These are phyloP conservation scores for Druceiella hillmani DNA, from an alignment of 2,888 invertebrate species.

Conservation along the genomic window DNA sequence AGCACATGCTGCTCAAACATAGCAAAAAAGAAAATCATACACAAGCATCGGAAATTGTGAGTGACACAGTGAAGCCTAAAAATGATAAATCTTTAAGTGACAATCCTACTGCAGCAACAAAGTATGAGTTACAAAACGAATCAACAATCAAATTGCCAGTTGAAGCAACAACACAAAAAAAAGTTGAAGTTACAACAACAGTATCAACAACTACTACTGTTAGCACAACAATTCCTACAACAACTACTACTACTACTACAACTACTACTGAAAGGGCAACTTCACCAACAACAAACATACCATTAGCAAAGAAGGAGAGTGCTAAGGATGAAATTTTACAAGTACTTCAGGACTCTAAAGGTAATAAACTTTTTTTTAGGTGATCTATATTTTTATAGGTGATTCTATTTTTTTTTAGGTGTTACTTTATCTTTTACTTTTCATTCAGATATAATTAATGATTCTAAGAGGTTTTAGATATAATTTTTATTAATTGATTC, in stretches of 20 bases:
- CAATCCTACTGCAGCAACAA: constrained; percentile 10
- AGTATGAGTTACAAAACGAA: constrained; percentile 11
- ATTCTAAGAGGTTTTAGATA: no score
- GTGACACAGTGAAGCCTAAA: no score
- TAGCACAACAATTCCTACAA: constrained; percentile 18
- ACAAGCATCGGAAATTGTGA: no score
- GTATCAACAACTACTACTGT: constrained; percentile 11
- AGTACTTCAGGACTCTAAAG: constrained; percentile 56
- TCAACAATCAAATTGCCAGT: constrained; percentile 17
- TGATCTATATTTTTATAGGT: no score
- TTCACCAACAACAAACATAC: constrained; percentile 12
- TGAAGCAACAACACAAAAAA: constrained; percentile 23
- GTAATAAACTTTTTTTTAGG: no score
- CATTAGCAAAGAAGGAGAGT: constrained; percentile 35
- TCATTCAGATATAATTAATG: no score
- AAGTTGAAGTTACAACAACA: constrained; percentile 9
- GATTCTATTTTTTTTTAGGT: no score
- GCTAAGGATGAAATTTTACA: constrained; percentile 63
- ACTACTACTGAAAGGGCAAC: constrained; percentile 26
- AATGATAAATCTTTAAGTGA: no score
- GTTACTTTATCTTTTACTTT: no score
- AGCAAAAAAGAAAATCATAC: no score
- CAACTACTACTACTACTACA: constrained; percentile 24
- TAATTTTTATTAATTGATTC: no score
- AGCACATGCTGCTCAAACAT: no score